Base-by-base conservation (phyloP, 2,888 invertebrate species). In the Tipula vernalis region DNA sequence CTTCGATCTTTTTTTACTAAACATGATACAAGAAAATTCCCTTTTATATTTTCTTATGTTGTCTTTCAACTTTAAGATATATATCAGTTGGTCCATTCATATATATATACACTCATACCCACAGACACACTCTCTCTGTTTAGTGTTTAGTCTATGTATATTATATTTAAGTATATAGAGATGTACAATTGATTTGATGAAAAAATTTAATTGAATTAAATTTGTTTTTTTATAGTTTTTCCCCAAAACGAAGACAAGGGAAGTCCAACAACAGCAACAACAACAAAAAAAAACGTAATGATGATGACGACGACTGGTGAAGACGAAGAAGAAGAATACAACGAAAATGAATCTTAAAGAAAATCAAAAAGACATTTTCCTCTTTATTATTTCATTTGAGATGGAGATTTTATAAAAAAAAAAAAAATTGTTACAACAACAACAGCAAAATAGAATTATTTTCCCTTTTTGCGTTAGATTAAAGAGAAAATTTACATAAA, bases 321-420 rank as follows among this genome's bases (percentile, higher is more conserved):
- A 28, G 28, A 12, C 28, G 28, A 71, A 28, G 71, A 28, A 71
- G 71, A 71, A 71, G 6, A 71, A 71, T 71, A 71, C 71, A 71
- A 71, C 71, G 71, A 71, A 71, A 71, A 71, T 71, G 71, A 71
- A 71, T 71, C 71, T 71, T 71, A 71, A 71, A 71, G 71, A 71
- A 71, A 71, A 71, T 71, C 71, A 71, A 71, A 71, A 71, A 71
- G 71, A 71, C 18, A 71, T 28, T 71, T 71, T 71, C 71, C 71
- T 71, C 71, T 71, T 71, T 71, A 71, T 71, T 71, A 71, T 71
- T 71, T 71, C 71, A 71, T 71, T 71, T 71, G 71, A 71, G 71
- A 71, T 71, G 71, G 28, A 71, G 71, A 71, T 71, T 71, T 71
- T 71, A 28, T 71, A 71, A 71, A 71, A 71, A 71, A 71, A n/a